These are phyloP conservation scores for Drosophila willistoni DNA, from an alignment of 1,140 invertebrate species.

Conservation along the genomic window DNA sequence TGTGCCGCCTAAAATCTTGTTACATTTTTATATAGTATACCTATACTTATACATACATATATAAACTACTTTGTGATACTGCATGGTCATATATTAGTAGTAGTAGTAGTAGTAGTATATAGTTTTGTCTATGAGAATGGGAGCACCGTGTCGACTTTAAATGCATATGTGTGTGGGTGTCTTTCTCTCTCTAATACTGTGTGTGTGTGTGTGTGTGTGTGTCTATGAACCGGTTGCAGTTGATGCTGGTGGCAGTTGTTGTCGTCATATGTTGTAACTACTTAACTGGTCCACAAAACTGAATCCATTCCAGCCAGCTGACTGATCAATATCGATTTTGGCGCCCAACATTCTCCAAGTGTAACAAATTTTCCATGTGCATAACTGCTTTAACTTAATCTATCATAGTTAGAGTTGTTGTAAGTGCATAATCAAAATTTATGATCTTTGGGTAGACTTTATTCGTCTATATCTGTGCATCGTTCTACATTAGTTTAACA, in stretches of 20 bases:
- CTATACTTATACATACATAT: conserved; percentile 10
- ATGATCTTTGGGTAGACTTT: too few relatives aligned
- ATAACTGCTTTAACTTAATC: neutral
- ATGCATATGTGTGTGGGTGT: conserved; percentile 26
- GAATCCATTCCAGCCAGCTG: conserved; percentile 7
- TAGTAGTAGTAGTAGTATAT: conserved; percentile 2
- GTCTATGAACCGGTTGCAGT: conserved; percentile 57
- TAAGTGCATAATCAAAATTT: too few relatives aligned
- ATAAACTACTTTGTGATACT: conserved; percentile 9
- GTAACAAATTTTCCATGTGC: conserved; percentile 6
- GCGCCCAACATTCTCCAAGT: conserved; percentile 12
- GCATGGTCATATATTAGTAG: conserved; percentile 12
- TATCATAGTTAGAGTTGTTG: too few relatives aligned
- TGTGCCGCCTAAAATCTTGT: conserved; percentile 47
- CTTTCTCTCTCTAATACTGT: conserved; percentile 18
- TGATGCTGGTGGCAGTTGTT: conserved; percentile 15
- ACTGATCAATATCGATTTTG: conserved; percentile 23
- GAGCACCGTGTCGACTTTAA: conserved; percentile 55
- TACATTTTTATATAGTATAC: conserved; percentile 27
- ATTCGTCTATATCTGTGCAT: too few relatives aligned
- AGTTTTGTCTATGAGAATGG: conserved; percentile 59
- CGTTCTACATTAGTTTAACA: too few relatives aligned
- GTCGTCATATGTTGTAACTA: conserved; percentile 16
- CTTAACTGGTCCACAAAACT: conserved; percentile 10
- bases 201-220: conserved; percentile 44